Evolutionary conservation across 92 coral and sea anemone species (phyloP).

Genomic region (Zoanthus sansibaricus): DNA sequence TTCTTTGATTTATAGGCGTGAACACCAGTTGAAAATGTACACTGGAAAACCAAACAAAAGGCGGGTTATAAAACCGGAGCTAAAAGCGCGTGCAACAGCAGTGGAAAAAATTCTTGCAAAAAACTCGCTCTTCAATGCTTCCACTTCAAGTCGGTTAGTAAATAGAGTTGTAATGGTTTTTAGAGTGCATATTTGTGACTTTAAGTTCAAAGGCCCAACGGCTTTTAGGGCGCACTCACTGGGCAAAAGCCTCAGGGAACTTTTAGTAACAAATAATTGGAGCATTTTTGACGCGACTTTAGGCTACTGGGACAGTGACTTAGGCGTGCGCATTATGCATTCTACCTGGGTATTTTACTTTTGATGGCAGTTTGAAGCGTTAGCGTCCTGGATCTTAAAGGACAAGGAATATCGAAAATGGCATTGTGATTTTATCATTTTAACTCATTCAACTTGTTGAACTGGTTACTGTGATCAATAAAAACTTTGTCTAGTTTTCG

Average conservation of each 20-base stretch:
- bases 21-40: slow-evolving; percentile 78
- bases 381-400: too few species aligned
- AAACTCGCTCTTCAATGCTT: slow-evolving; percentile 47
- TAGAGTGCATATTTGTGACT: too few species aligned
- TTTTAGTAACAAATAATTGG: too few species aligned
- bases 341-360: too few species aligned
- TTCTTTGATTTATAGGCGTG: slow-evolving; percentile 64
- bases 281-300: too few species aligned
- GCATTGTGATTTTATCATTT: neutral
- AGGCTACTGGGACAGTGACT: too few species aligned
- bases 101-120: slow-evolving; percentile 69
- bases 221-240: too few species aligned
- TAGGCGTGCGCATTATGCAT: too few species aligned
- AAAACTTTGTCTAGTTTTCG: neutral
- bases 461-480: neutral
- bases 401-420: neutral
- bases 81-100: slow-evolving; percentile 72
- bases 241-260: too few species aligned
- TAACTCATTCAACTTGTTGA: neutral
- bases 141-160: slow-evolving; percentile 74
- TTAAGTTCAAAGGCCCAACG: too few species aligned
- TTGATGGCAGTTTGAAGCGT: too few species aligned
- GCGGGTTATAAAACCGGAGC: slow-evolving; percentile 74
- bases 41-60: slow-evolving; percentile 63
- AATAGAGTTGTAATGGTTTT: neutral